Evolutionary conservation across 2,113 vertebrate species (phyloP).

Genomic region (Calonectris borealis): DNA sequence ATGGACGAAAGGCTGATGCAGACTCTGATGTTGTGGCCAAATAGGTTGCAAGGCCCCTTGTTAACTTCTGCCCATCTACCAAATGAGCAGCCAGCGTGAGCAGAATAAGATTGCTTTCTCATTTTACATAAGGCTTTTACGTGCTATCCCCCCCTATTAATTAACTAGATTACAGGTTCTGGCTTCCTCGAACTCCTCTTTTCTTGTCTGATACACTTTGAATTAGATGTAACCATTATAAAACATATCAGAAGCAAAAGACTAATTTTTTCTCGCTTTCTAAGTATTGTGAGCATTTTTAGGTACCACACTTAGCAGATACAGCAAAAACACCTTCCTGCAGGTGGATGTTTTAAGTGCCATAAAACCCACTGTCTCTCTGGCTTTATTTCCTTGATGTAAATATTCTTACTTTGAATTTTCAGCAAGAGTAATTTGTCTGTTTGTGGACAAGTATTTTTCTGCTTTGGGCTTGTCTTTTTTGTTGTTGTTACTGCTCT

Average conservation of each 20-base stretch:
- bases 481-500: neutral
- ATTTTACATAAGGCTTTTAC: constrained; percentile 8
- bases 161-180: constrained; percentile 37
- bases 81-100: neutral
- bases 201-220: constrained; percentile 18
- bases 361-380: neutral
- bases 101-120: neutral
- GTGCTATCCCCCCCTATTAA: neutral
- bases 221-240: constrained; percentile 21
- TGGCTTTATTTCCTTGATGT: neutral
- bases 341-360: neutral
- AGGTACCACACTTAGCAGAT: neutral
- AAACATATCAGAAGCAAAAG: neutral
- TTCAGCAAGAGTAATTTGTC: neutral
- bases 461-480: neutral
- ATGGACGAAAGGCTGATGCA: neutral
- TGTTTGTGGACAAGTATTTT: neutral
- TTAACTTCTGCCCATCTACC: neutral
- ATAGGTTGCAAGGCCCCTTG: neutral
- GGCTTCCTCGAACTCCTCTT: neutral
- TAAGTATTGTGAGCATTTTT: constrained; percentile 26
- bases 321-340: neutral
- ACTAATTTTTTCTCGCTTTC: neutral
- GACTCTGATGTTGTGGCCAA: neutral
- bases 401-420: neutral